Percentiles rank a stretch among this genome's conserved stretches.
Conservation (phyloP, 2,797 vertebrate species). For the Typhlichthys subterraneus region DNA sequence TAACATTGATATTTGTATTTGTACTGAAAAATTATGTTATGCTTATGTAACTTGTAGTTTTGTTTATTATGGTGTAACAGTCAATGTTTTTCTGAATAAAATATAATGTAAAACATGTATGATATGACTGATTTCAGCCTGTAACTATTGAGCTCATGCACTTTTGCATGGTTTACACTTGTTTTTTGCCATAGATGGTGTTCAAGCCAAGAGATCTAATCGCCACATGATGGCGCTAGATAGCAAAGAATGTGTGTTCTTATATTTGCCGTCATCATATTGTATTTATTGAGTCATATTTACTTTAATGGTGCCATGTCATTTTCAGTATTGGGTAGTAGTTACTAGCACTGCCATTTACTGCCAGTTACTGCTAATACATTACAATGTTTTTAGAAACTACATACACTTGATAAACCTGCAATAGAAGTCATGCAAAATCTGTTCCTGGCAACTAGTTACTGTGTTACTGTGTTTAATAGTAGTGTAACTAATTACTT, state of each 20-base stretch:
- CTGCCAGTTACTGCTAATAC: too few relatives aligned
- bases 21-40: constrained; percentile 42
- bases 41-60: not conserved
- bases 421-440: too few relatives aligned
- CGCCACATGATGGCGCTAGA: not conserved
- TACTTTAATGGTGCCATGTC: not conserved
- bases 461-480: too few relatives aligned
- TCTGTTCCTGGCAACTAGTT: too few relatives aligned
- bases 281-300: not conserved
- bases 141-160: not conserved
- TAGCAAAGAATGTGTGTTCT: not conserved
- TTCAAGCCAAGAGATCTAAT: not conserved
- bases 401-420: too few relatives aligned
- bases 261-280: not conserved
- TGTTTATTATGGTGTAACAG: not conserved
- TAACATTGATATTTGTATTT: constrained; percentile 26
- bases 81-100: constrained; percentile 4
- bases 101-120: not conserved
- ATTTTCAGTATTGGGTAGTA: too few relatives aligned
- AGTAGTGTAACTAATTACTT: too few relatives aligned
- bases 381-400: too few relatives aligned
- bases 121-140: not conserved
- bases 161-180: not conserved
- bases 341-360: too few relatives aligned
- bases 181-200: constrained; percentile 9